A percentile compares a stretch with the other conserved stretches of the same genome.
Conservation (phyloP, 2,113 vertebrate species). For the Psittacus erithacus region DNA sequence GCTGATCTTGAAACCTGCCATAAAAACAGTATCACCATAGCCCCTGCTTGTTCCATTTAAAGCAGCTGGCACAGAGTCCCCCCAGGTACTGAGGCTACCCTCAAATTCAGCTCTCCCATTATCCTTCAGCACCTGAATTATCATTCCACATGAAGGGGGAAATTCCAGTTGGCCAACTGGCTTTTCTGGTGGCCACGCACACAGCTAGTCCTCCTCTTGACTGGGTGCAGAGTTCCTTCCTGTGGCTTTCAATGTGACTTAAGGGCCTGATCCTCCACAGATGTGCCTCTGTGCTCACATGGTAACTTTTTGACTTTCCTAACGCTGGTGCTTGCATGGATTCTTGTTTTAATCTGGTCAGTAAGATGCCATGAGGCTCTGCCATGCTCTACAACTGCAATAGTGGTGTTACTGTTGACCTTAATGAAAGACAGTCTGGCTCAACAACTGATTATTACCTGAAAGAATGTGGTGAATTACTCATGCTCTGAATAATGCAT, state of each 20-base stretch:
- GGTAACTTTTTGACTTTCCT: background rate
- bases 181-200: slow-evolving; percentile 8
- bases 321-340: rapidly evolving
- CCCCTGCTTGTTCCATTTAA: rapidly evolving
- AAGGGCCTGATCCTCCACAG: background rate
- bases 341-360: background rate
- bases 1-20: background rate
- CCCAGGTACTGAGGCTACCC: background rate
- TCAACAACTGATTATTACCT: background rate
- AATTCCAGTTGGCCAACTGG: background rate
- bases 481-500: slow-evolving; percentile 37
- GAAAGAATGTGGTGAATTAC: slow-evolving; percentile 22
- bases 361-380: background rate
- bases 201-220: background rate
- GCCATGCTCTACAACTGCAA: background rate
- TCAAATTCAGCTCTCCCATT: background rate
- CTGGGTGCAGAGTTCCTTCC: background rate
- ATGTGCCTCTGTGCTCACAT: background rate
- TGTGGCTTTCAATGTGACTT: background rate
- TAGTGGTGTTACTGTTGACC: background rate
- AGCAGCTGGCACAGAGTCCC: background rate
- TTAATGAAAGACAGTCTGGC: background rate
- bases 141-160: background rate
- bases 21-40: background rate
- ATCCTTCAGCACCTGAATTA: background rate